A percentile compares a stretch with the other conserved stretches of the same genome.
phyloP scores from a whole-genome alignment of 2,888 invertebrate species.

The Tholera decimalis region DNA sequence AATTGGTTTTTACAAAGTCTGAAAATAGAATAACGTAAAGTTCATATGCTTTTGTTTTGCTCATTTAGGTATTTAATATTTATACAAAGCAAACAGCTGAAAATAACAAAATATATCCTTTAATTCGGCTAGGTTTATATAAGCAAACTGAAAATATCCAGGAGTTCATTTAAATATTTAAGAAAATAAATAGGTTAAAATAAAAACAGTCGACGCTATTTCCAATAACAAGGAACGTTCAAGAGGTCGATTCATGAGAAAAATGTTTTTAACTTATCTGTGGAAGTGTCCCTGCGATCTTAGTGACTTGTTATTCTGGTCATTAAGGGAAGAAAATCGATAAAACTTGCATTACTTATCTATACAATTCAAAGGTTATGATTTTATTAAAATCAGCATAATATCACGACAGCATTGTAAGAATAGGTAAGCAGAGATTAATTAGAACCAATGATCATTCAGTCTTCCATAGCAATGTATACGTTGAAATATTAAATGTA shows the following conservation, averaged over 20 bases:
- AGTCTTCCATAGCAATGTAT: background rate
- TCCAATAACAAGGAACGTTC: constrained; percentile 31
- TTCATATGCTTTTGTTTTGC: background rate
- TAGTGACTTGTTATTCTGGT: constrained; percentile 49
- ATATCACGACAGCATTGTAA: no score
- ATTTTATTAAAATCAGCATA: constrained; percentile 2
- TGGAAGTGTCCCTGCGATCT: constrained; percentile 34
- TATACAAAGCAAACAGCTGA: no score
- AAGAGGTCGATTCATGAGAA: constrained; percentile 49
- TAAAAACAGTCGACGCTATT: constrained; percentile 23
- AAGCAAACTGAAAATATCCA: constrained; percentile 9
- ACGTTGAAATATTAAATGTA: background rate
- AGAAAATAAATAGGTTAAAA: constrained; percentile 23
- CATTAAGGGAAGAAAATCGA: constrained; percentile 44
- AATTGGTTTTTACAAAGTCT: constrained; percentile 16
- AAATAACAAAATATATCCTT: background rate
- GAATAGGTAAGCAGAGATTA: background rate
- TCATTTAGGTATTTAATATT: background rate
- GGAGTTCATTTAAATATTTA: background rate
- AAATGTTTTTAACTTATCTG: constrained; percentile 51
- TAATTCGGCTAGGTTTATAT: background rate
- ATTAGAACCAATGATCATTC: background rate
- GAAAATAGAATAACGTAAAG: background rate
- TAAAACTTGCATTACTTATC: constrained; percentile 33
- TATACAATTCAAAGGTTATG: constrained; percentile 15